These are phyloP conservation scores for Sesamia inferens DNA, from an alignment of 2,888 invertebrate genomes.

Conservation along the genomic window DNA sequence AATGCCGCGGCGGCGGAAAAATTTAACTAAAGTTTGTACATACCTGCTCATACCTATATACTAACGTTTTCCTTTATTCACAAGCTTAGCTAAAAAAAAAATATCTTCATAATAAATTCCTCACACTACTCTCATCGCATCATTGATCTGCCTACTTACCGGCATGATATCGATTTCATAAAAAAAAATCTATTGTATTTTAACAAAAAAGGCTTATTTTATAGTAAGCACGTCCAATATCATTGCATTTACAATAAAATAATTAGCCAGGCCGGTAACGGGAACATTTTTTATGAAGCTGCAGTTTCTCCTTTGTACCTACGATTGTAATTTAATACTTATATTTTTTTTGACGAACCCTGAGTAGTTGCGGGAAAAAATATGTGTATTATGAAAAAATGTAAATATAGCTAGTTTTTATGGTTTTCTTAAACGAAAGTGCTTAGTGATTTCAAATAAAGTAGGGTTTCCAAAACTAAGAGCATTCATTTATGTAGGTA, in stretches of 20 bases:
- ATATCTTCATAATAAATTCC: constrained; percentile 17
- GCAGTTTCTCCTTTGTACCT: constrained; percentile 81
- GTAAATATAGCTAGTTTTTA: constrained; percentile 71
- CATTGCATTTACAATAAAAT: constrained; percentile 86
- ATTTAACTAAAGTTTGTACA: background rate
- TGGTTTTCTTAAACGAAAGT: constrained; percentile 46
- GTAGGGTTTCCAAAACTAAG: background rate
- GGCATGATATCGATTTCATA: constrained; percentile 81
- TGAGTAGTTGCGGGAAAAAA: constrained; percentile 79
- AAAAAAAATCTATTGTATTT: constrained; percentile 83
- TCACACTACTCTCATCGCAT: constrained; percentile 61
- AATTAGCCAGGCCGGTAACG: constrained; percentile 88
- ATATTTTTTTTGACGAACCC: constrained; percentile 82
- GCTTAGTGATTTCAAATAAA: constrained; percentile 41
- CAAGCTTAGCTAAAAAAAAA: constrained; percentile 24
- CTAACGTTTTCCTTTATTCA: constrained; percentile 36
- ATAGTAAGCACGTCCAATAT: constrained; percentile 84
- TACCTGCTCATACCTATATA: constrained; percentile 40
- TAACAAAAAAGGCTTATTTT: constrained; percentile 87
- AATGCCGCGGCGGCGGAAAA: too few species aligned
- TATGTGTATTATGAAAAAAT: constrained; percentile 74
- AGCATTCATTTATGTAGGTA: background rate
- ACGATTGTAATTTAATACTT: constrained; percentile 88
- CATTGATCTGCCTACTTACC: constrained; percentile 79
- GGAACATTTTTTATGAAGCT: constrained; percentile 80